Percentiles rank a stretch among this genome's conserved stretches.
Evolutionary conservation across 2,797 vertebrate genomes (phyloP).

Genomic region (Squalus acanthias): DNA sequence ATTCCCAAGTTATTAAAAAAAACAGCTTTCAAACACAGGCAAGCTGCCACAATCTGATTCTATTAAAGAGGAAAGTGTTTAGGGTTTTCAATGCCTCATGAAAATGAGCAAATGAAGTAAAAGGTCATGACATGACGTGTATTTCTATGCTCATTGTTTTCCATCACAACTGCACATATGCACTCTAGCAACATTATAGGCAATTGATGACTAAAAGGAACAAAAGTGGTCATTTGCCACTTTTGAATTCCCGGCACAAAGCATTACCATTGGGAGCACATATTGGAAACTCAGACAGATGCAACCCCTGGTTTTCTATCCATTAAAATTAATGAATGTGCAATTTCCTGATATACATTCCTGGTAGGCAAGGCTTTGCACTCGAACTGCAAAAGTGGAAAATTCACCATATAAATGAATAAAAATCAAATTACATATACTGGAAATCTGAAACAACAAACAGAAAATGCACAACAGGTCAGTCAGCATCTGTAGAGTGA

Average conservation of each 20-base stretch:
- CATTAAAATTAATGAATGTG: background rate
- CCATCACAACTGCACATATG: background rate
- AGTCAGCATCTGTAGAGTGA: background rate
- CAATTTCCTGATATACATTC: background rate
- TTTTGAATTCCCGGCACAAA: background rate
- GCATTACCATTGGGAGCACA: background rate
- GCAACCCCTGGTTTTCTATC: background rate
- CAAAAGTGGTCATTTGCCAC: background rate
- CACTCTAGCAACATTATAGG: background rate
- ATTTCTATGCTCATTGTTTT: background rate
- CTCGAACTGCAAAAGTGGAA: background rate
- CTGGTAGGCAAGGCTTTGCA: background rate
- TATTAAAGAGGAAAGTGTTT: slow-evolving; percentile 18
- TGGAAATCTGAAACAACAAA: background rate
- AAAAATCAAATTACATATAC: background rate
- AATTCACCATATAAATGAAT: no score
- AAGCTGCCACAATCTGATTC: slow-evolving; percentile 1
- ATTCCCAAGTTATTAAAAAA: background rate
- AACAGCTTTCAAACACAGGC: background rate
- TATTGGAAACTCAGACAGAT: background rate
- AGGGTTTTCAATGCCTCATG: background rate
- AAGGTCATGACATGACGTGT: background rate
- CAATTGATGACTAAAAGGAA: background rate
- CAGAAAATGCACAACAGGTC: background rate
- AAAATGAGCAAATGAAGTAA: background rate